Base-by-base conservation (phyloP, 2,888 invertebrate species). In the Lochmaea crataegi region DNA sequence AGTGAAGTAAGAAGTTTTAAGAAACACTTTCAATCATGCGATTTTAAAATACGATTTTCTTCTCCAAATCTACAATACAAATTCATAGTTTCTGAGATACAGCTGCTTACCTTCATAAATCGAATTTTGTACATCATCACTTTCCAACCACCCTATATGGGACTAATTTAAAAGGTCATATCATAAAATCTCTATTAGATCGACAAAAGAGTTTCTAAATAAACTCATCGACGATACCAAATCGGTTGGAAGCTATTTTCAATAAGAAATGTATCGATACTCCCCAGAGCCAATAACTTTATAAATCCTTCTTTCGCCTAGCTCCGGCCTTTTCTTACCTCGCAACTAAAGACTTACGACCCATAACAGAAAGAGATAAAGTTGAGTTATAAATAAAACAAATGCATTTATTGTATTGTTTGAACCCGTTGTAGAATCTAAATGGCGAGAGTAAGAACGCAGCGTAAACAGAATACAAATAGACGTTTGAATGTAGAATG, bases 401-500 rank as follows among this genome's bases (percentile, higher is more conserved):
- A 76, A 72, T 58, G 68, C 73, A 76, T 77, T 75, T 77, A 73
- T 76, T 74, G 74, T 75, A 69, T 76, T 68, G 73, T 71, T 72
- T 70, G 70, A 75, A 70, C 70, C 72, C 75, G 73, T 68, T 63
- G 72, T 71, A 68, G 75, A 76, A 78, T 78, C 77, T 75, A 75
- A 78, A 78, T 74, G 76, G 74, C 74, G 53, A 73, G 71, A 71
- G 76, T 76, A 73, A 78, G 76, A 77, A 71, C 72, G 73, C 70
- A 48, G 60, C 73, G 74, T 69, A 72, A 75, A 64, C 76, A 63
- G 79, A 79, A 79, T 79, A 78, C 78, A 77, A 77, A 79, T 79
- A 72, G 75, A 66, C 42, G 45, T 65, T 61, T 26, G 60, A 76
- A 75, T 65, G 68, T 70, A 63, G 65, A 70, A 71, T 65, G 65